Conservation (phyloP, 2,888 invertebrate genomes). For the Cantharis nigra region DNA sequence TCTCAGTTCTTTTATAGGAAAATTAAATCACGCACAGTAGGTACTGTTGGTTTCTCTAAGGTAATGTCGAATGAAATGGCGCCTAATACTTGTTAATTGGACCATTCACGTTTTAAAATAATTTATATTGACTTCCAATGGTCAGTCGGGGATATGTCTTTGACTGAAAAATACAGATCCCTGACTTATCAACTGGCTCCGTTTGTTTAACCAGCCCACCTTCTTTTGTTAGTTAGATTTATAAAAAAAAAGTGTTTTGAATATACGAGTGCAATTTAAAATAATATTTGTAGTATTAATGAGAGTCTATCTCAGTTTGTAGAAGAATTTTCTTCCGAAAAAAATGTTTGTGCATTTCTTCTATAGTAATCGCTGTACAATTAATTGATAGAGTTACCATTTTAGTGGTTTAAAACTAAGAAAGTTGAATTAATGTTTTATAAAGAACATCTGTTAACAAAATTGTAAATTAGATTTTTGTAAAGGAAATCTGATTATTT, state of each 20-base stretch:
- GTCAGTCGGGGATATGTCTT: too few species aligned
- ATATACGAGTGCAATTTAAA: constrained; percentile 11
- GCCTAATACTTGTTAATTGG: background rate
- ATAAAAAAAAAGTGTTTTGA: background rate
- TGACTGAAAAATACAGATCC: too few species aligned
- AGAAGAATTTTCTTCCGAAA: constrained; percentile 42
- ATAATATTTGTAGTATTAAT: constrained; percentile 16
- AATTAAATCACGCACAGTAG: background rate
- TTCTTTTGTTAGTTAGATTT: background rate
- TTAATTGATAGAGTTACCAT: constrained; percentile 2
- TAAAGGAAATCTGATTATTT: background rate
- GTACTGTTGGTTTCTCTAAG: background rate
- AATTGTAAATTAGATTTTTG: background rate
- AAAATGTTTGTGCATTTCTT: constrained; percentile 6
- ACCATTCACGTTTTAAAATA: background rate
- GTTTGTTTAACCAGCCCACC: background rate
- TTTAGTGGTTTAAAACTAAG: background rate
- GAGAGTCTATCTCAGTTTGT: constrained; percentile 30
- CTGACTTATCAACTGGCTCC: too few species aligned
- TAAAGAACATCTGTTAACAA: constrained; percentile 9
- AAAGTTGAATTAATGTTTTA: constrained; percentile 10
- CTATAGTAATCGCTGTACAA: constrained; percentile 6
- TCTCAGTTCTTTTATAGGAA: background rate
- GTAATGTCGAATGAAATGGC: background rate
- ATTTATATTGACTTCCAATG: too few species aligned